Evolutionary conservation across 2,113 vertebrate genomes (phyloP).

Genomic region (Gobiocypris rarus): DNA sequence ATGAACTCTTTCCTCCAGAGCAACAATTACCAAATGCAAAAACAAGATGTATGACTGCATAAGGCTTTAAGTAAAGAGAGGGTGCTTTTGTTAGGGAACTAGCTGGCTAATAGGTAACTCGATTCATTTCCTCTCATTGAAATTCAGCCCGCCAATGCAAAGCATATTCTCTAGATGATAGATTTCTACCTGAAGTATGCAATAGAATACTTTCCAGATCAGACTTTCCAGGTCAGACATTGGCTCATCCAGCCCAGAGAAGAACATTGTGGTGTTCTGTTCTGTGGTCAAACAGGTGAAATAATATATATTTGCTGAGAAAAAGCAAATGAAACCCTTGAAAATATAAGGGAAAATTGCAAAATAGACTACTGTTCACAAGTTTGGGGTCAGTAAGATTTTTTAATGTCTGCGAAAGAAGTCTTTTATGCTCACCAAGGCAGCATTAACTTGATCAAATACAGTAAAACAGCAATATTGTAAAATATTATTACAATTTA

Average conservation of each 20-base stretch:
- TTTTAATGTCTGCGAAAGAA: no score
- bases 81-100: constrained; percentile 67
- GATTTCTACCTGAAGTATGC: constrained; percentile 53
- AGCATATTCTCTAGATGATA: not conserved
- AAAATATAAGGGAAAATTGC: not conserved
- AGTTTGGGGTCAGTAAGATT: no score
- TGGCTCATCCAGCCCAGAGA: not conserved
- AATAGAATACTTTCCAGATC: constrained; percentile 39
- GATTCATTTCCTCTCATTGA: constrained; percentile 4
- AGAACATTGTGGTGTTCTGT: not conserved
- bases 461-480: not conserved
- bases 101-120: constrained; percentile 40
- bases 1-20: constrained; percentile 35
- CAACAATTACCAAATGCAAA: constrained; percentile 45
- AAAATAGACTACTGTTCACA: not conserved
- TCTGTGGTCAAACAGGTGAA: not conserved
- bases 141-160: not conserved
- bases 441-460: not conserved
- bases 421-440: not conserved
- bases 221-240: constrained; percentile 17
- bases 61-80: constrained; percentile 48
- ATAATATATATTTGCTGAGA: not conserved
- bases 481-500: not conserved
- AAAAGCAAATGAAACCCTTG: not conserved
- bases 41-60: not conserved